Conservation (phyloP, 2,113 vertebrate species). For the Periophthalmodon schlosseri region DNA sequence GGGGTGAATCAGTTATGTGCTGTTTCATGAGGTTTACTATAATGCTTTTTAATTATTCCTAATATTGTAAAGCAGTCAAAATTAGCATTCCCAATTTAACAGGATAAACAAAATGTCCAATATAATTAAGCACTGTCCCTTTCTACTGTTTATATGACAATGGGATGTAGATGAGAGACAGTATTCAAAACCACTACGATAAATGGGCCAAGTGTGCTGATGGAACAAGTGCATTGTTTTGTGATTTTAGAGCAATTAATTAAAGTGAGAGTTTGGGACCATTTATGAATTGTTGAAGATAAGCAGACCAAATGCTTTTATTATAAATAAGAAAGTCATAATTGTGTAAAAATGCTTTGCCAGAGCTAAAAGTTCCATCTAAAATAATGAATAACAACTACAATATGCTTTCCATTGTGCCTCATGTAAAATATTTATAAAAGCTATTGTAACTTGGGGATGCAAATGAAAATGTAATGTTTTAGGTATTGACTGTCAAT, state of each 20-base stretch:
- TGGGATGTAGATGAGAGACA: neutral
- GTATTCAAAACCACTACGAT: neutral
- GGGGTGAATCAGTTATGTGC: neutral
- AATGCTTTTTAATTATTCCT: no score
- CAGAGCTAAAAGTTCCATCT: neutral
- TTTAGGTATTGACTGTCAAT: no score
- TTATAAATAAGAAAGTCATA: neutral
- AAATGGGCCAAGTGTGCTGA: neutral
- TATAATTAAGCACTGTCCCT: neutral
- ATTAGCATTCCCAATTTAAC: neutral
- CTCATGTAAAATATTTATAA: neutral
- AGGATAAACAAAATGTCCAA: neutral
- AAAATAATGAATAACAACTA: neutral
- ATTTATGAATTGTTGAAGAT: neutral
- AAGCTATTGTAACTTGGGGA: neutral
- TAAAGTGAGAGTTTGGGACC: neutral
- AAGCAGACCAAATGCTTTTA: neutral
- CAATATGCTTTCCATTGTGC: neutral
- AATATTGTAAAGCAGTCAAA: neutral
- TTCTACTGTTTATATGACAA: neutral
- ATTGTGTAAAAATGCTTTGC: neutral
- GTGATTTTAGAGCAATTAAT: conserved; percentile 2
- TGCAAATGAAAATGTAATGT: no score
- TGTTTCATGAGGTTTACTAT: neutral
- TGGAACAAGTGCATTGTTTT: neutral